Percentiles rank a stretch among this genome's conserved stretches.
These are phyloP conservation scores for Aplocera efformata DNA, from an alignment of 2,888 invertebrate species.

Conservation along the genomic window DNA sequence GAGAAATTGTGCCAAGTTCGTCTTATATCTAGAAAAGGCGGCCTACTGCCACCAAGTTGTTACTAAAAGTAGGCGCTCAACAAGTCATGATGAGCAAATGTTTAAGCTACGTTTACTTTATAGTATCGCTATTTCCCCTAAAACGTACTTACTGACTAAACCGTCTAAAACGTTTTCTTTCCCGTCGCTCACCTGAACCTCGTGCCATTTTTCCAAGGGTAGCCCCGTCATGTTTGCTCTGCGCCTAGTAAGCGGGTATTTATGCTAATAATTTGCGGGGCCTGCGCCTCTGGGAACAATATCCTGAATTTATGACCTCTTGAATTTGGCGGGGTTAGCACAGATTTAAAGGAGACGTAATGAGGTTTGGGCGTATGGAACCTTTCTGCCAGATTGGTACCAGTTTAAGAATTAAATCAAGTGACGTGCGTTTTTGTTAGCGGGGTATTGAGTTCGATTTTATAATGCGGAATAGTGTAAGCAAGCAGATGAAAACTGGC, in stretches of 20 bases:
- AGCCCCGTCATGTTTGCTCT: slow-evolving; percentile 42
- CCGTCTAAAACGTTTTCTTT: slow-evolving; percentile 13
- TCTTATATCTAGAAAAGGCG: too few relatives aligned
- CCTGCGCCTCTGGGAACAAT: slow-evolving; percentile 49
- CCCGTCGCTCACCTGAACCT: slow-evolving; percentile 21
- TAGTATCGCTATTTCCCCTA: slow-evolving; percentile 1
- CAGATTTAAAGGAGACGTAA: slow-evolving; percentile 49
- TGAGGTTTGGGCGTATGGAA: slow-evolving; percentile 29
- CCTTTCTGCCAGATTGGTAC: slow-evolving; percentile 16
- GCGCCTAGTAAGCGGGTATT: slow-evolving; percentile 60
- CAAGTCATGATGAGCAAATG: too few relatives aligned
- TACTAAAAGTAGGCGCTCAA: too few relatives aligned
- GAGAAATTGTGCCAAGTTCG: too few relatives aligned
- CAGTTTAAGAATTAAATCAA: slow-evolving; percentile 8
- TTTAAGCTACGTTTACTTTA: slow-evolving; percentile 7
- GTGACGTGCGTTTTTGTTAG: slow-evolving; percentile 1
- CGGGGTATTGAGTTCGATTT: slow-evolving; percentile 5
- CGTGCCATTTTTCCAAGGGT: slow-evolving; percentile 9
- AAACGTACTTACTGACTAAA: slow-evolving; percentile 8
- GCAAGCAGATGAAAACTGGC: too few relatives aligned
- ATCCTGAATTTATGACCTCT: slow-evolving; percentile 58
- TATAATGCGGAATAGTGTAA: slow-evolving; percentile 2
- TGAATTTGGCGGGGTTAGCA: slow-evolving; percentile 48
- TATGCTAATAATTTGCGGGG: slow-evolving; percentile 55
- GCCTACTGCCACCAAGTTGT: too few relatives aligned